These are phyloP conservation scores for Onychomys torridus DNA, from an alignment of 2,797 vertebrate genomes.

Conservation along the genomic window DNA sequence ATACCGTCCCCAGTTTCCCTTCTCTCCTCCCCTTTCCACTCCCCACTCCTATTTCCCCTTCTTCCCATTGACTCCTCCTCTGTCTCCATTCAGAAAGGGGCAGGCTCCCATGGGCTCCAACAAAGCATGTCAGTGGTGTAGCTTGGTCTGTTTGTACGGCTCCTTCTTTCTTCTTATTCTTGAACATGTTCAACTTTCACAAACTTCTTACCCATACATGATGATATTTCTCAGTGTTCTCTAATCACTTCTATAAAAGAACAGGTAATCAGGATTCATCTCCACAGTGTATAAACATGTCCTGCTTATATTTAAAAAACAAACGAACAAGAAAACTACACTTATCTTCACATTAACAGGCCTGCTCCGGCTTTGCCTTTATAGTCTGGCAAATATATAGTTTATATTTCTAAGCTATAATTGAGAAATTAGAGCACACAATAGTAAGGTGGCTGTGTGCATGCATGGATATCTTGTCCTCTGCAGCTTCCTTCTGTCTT, in stretches of 20 bases:
- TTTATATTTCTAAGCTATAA: no score
- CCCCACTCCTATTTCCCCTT: no score
- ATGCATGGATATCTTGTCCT: not conserved
- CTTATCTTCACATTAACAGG: not conserved
- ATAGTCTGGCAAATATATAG: not conserved
- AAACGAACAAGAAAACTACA: not conserved
- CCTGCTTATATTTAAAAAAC: not conserved
- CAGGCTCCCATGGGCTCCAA: no score
- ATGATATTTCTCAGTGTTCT: not conserved
- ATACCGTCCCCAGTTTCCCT: no score
- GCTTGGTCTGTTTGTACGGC: no score
- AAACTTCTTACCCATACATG: not conserved
- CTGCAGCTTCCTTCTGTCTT: not conserved
- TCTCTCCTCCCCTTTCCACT: no score
- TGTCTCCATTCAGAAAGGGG: no score
- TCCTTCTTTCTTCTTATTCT: not conserved
- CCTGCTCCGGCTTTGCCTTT: not conserved
- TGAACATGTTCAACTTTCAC: not conserved
- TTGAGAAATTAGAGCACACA: not conserved
- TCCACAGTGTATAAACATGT: not conserved
- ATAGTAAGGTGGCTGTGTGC: no score
- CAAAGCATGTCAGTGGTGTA: no score
- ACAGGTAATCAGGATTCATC: not conserved
- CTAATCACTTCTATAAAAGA: slow-evolving; percentile 40
- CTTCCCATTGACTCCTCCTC: no score